A percentile compares a stretch with the other conserved stretches of the same genome.
Evolutionary conservation across 2,113 vertebrate genomes (phyloP).

Genomic region (Taurulus bubalis): DNA sequence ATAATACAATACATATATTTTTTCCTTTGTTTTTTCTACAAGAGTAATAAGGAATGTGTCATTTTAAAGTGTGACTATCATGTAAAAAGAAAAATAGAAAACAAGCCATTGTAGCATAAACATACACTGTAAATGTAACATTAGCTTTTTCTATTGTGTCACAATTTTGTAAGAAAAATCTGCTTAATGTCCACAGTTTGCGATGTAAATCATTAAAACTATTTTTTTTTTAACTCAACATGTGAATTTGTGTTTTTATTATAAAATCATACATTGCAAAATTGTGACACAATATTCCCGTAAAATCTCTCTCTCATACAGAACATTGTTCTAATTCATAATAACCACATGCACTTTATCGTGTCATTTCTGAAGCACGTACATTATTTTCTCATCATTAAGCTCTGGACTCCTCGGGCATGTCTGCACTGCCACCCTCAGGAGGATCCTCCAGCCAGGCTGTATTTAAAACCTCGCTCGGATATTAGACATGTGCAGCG

Average conservation of each 20-base stretch:
- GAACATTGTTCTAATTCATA: neutral
- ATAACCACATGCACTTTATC: neutral
- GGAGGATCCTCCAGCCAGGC: neutral
- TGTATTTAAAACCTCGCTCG: neutral
- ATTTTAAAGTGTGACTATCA: neutral
- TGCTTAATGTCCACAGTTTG: slow-evolving; percentile 21
- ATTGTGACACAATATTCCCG: slow-evolving; percentile 71
- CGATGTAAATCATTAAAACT: slow-evolving; percentile 60
- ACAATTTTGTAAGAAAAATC: slow-evolving; percentile 62
- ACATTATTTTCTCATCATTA: neutral
- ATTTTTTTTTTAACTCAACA: slow-evolving; percentile 17
- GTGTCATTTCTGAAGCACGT: neutral
- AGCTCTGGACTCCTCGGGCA: neutral
- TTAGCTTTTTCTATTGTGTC: slow-evolving; percentile 66
- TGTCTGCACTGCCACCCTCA: neutral
- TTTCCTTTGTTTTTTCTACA: neutral
- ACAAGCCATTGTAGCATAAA: neutral
- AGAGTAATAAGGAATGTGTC: neutral
- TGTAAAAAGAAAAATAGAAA: slow-evolving; percentile 19
- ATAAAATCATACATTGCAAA: slow-evolving; percentile 43
- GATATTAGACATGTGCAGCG: neutral
- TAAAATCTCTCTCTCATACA: neutral
- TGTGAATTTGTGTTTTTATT: slow-evolving; percentile 57
- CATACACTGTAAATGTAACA: slow-evolving; percentile 30
- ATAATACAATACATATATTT: neutral